Evolutionary conservation across 37 sponge, comb jelly and placozoan genomes (phyloP).

Genomic region (Chondrosia reniformis): DNA sequence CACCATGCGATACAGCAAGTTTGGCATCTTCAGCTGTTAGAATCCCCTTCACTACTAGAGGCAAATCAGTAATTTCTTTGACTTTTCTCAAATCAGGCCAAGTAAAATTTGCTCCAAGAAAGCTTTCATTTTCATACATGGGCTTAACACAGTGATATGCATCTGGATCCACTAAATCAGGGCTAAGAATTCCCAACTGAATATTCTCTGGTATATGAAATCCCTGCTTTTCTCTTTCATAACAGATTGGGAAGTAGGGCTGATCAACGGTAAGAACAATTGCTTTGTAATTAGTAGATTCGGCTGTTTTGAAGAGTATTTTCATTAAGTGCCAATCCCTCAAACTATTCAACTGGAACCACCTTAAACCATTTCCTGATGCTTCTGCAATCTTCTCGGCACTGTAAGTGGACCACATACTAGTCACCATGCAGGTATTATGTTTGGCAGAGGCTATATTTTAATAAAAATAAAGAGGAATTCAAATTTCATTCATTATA

Average conservation of each 20-base stretch:
- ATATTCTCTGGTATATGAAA: too few species aligned
- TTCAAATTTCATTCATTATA: too few species aligned
- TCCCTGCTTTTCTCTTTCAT: too few species aligned
- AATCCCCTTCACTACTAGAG: background rate
- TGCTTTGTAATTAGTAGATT: too few species aligned
- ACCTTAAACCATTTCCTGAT: constrained; percentile 16
- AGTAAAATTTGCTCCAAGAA: background rate
- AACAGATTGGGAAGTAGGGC: too few species aligned
- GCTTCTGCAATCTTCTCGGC: constrained; percentile 48
- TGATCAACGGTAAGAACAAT: too few species aligned
- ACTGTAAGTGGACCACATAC: constrained; percentile 34
- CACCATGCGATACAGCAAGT: background rate
- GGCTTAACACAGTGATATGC: too few species aligned
- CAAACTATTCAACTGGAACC: constrained; percentile 55
- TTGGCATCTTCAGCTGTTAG: constrained; percentile 8
- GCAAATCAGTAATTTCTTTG: background rate
- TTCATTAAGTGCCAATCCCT: constrained; percentile 20
- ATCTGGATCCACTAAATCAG: too few species aligned
- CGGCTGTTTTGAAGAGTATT: too few species aligned
- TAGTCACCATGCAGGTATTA: constrained; percentile 46
- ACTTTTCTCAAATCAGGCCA: constrained; percentile 5
- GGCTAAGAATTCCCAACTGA: too few species aligned
- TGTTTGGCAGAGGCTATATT: constrained; percentile 12
- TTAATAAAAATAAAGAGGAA: background rate
- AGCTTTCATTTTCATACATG: too few species aligned